Percentiles rank a stretch among this genome's conserved stretches.
phyloP scores from a whole-genome alignment of 2,113 vertebrate species.

The Thermophis baileyi region DNA sequence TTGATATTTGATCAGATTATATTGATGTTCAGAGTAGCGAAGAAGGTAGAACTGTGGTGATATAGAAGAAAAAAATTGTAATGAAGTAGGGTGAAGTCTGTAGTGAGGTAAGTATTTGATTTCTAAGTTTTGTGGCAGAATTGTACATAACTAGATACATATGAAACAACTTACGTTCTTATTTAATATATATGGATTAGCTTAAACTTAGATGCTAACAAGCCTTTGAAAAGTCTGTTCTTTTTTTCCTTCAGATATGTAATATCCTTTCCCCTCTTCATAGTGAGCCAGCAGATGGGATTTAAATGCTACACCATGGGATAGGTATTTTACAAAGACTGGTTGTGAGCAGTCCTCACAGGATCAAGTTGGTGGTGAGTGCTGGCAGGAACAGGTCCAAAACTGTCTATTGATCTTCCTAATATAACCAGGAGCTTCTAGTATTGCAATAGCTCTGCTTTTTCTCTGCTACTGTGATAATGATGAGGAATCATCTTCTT shows the following conservation, averaged over 20 bases:
- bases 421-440: not conserved
- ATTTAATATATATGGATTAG: not conserved
- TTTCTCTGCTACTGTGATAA: not conserved
- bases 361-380: constrained; percentile 13
- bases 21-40: not conserved
- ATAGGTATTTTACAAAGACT: not conserved
- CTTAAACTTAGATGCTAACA: not conserved
- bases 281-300: not conserved
- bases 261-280: not conserved
- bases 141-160: not conserved
- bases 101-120: not conserved
- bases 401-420: not conserved
- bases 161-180: not conserved
- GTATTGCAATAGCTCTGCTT: not conserved
- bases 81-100: not conserved
- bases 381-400: constrained; percentile 15
- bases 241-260: not conserved
- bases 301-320: not conserved
- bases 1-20: not conserved
- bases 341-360: not conserved
- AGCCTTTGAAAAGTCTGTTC: not conserved
- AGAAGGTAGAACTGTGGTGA: not conserved
- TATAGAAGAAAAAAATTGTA: not conserved
- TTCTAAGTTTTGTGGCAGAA: not conserved
- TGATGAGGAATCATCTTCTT: not conserved